Percentiles rank a stretch among this genome's conserved stretches.
phyloP scores from a whole-genome alignment of 2,888 invertebrate species.

The Drosophila borborema region DNA sequence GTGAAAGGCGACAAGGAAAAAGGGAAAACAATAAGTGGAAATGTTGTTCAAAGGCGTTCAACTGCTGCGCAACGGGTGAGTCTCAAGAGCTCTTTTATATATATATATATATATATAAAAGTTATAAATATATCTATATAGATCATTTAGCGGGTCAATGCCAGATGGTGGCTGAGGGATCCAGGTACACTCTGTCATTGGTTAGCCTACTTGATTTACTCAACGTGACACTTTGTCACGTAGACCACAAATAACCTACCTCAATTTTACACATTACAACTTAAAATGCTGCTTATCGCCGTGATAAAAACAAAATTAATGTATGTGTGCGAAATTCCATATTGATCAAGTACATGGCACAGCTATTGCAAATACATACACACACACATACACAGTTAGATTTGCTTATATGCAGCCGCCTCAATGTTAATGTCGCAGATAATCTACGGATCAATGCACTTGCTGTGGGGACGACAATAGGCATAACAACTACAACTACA shows the following conservation, averaged over 20 bases:
- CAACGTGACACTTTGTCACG: neutral
- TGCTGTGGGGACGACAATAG: neutral
- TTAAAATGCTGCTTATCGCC: conserved; percentile 17
- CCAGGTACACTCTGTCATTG: conserved; percentile 36
- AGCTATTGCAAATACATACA: no score
- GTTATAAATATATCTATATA: conserved; percentile 3
- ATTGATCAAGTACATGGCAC: neutral
- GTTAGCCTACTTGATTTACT: conserved; percentile 46
- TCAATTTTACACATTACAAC: conserved; percentile 16
- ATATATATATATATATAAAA: neutral
- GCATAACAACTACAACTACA: neutral
- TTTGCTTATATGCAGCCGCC: conserved; percentile 13
- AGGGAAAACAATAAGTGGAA: conserved; percentile 23
- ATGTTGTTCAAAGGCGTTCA: conserved; percentile 76
- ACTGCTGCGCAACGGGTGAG: conserved; percentile 70
- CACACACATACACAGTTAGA: no score
- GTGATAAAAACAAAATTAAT: neutral
- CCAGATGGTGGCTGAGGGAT: conserved; percentile 28
- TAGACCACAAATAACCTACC: conserved; percentile 37
- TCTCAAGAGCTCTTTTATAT: conserved; percentile 9
- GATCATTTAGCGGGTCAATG: conserved; percentile 46
- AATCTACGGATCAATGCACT: conserved; percentile 67
- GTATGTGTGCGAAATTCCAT: conserved; percentile 54
- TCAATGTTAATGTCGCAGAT: conserved; percentile 63
- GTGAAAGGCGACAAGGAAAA: conserved; percentile 55